Base-by-base conservation (phyloP, 2,113 vertebrate genomes). In the Chionomys nivalis region DNA sequence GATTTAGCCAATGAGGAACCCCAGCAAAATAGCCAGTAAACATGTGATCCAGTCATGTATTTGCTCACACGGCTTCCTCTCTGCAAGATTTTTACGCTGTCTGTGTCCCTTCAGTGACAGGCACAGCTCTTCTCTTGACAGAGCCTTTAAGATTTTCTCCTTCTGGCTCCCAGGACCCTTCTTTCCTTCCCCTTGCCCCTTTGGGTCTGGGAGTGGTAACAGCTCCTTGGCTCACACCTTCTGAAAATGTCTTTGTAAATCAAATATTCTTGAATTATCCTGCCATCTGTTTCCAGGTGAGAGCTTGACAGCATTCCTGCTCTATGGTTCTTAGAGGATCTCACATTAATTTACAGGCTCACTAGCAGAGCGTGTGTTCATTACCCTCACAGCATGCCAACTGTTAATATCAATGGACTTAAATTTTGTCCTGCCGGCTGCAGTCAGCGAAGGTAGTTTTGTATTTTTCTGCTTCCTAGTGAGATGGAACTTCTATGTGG, bases 201-300 rank as follows among this genome's bases (percentile, higher is more conserved):
- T 66, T 70, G n/a, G 39, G 49, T n/a, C 90, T 65, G 33, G 10
- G 58, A 11, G 23, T 66, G 33, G 61, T 91, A 95, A 93, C 44
- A 93, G 55, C 42, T 95, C 44, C 75, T 96, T 63, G 86, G 42
- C 78, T 87, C 82, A 89, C 73, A 95, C 77, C 85, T 94, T 52
- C 76, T 77, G 85, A 89, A 97, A 89, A 47, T 66, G 75, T 93
- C 87, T 89, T 81, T 92, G 75, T 88, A 88, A 79, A 89, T 90
- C 65, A 90, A 86, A 70, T 28, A 12, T 94, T 72, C 28, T 95
- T 82, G 76, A 90, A 92, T 94, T 91, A 93, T 91, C 73, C 66
- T 85, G 63, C 86, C 81, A 82, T 87, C 72, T 96, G 89, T 93
- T 93, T 70, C 78, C 73, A 95, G 66, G 76, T 72, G 66, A 96